Base-by-base conservation (phyloP, 2,113 vertebrate genomes). In the Sakesphorus luctuosus region DNA sequence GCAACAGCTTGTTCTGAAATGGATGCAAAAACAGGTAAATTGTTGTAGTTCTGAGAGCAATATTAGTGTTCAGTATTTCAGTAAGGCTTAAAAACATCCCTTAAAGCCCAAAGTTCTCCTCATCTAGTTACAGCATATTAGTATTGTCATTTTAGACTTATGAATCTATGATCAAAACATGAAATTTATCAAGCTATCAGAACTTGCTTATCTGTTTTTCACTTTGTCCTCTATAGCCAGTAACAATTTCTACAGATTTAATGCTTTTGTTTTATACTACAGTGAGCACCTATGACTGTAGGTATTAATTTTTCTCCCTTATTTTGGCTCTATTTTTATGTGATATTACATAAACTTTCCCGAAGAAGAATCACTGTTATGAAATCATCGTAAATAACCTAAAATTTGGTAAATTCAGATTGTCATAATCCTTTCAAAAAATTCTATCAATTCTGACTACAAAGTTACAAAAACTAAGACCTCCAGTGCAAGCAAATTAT, bases 1-100 rank as follows among this genome's bases (percentile, higher is more conserved):
- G 99, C 86, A 99, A 95, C 95, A 99, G 97, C 96, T 99, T 99
- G 78, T 96, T 98, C 99, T 99, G 81, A 78, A 95, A 92, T 7
- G 17, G 93, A 97, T 3, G 95, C 10, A 82, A 72, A 46, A 58
- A 68, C 53, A 85, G 28, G 6, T 69, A 53, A 89, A 91, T 26
- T 2, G 18, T 1, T 33, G 13, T 18, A 47, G 7, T 61, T 89
- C n/a, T 49, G 33, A 94, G 18, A 73, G 26, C 40, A 82, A 6
- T 3, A 18, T 46, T 65, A 33, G 15, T 18, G 49, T 58, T 69
- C 55, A 66, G 29, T 74, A 49, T 23, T 84, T 68, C 31, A 68
- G 2, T 14, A 56, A 11, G 18, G 50, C n/a, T 76, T 62, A 50
- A 76, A 82, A 80, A 53, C 10, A 53, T 26, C 36, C 49, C 47